phyloP scores from a whole-genome alignment of 2,113 vertebrate species.

The Platichthys stellatus region DNA sequence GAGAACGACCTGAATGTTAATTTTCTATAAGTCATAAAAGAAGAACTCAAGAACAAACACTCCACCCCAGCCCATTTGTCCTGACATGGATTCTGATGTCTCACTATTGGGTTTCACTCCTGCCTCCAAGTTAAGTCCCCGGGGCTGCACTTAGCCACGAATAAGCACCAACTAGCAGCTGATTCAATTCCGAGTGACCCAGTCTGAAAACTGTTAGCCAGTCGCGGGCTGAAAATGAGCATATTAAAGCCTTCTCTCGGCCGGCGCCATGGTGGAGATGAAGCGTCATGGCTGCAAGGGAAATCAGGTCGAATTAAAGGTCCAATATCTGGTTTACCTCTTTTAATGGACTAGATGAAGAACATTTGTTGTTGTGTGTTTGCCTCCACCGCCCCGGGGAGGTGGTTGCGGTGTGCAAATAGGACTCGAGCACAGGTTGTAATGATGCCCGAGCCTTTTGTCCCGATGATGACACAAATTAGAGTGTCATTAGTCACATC shows the following conservation, averaged over 20 bases:
- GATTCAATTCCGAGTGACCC: constrained; percentile 60
- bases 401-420: background rate
- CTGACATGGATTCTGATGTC: constrained; percentile 39
- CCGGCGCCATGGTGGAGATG: constrained; percentile 28
- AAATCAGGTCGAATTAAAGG: constrained; percentile 49
- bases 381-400: constrained; percentile 23
- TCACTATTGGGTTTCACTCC: constrained; percentile 42
- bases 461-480: constrained; percentile 27
- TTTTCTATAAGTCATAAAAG: constrained; percentile 26
- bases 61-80: constrained; percentile 23
- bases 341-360: constrained; percentile 40
- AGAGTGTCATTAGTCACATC: constrained; percentile 6
- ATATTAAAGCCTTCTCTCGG: constrained; percentile 52
- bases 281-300: constrained; percentile 36
- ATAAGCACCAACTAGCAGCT: constrained; percentile 47
- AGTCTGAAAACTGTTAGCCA: constrained; percentile 62
- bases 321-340: constrained; percentile 32
- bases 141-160: constrained; percentile 32
- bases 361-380: constrained; percentile 26
- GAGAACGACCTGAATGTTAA: constrained; percentile 24
- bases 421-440: constrained; percentile 1
- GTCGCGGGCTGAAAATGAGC: constrained; percentile 54
- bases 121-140: constrained; percentile 45
- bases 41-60: constrained; percentile 40
- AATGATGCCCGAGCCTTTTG: constrained; percentile 24